These are phyloP conservation scores for Pteronotus mesoamericanus DNA, from an alignment of 2,797 vertebrate species.

Conservation along the genomic window DNA sequence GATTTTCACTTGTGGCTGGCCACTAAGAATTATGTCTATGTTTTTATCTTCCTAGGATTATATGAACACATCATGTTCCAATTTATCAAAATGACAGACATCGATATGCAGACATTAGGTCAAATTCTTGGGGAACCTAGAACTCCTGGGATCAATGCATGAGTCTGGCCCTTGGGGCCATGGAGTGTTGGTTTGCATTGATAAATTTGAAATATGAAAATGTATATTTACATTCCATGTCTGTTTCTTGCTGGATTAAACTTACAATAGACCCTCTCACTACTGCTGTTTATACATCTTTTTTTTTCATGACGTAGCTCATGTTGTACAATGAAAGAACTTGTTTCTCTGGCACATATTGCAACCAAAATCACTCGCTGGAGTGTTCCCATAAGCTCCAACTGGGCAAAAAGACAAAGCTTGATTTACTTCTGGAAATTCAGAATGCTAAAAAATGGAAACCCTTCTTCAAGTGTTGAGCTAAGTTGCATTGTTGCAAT, in stretches of 20 bases:
- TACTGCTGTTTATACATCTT: neutral
- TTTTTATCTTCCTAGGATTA: neutral
- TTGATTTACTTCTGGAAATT: conserved; percentile 16
- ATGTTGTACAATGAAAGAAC: neutral
- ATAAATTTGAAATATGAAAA: neutral
- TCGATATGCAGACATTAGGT: neutral
- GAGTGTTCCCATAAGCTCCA: neutral
- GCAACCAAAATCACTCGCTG: neutral
- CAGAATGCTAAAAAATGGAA: neutral
- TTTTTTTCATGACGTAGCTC: neutral
- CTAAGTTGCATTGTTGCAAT: neutral
- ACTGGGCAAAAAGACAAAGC: conserved; percentile 36
- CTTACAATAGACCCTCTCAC: neutral
- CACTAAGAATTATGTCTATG: neutral
- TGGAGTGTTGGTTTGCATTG: neutral
- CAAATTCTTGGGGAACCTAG: neutral
- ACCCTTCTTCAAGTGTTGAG: neutral
- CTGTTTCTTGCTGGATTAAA: neutral
- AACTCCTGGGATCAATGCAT: neutral
- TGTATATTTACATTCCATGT: neutral
- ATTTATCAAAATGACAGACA: neutral
- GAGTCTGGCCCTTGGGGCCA: neutral
- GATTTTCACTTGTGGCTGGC: neutral
- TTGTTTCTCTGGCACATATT: conserved; percentile 1
- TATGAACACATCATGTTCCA: neutral